These are phyloP conservation scores for Strix aluco DNA, from an alignment of 2,113 vertebrate genomes.

Conservation along the genomic window DNA sequence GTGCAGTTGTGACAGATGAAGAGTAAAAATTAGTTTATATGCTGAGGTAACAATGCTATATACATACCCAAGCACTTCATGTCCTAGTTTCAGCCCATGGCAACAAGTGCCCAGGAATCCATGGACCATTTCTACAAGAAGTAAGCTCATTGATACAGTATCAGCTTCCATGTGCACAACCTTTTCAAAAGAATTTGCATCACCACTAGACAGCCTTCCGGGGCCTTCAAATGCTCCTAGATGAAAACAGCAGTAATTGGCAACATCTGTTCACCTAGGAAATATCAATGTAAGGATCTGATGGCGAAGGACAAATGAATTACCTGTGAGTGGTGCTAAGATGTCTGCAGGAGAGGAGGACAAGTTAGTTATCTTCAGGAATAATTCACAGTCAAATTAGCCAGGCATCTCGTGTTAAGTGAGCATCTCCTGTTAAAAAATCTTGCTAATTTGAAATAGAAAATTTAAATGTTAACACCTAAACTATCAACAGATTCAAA, in stretches of 20 bases:
- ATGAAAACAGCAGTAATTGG: not conserved
- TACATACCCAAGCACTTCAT: rapidly evolving
- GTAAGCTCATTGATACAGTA: rapidly evolving
- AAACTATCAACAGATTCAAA: not conserved
- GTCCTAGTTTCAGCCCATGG: not conserved
- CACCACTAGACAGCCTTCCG: not conserved
- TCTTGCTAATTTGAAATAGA: not conserved
- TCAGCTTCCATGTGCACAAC: rapidly evolving
- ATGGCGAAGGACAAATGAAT: not conserved
- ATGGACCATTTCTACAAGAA: not conserved
- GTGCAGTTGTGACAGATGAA: not conserved
- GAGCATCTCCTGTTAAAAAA: not conserved
- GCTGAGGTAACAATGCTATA: not conserved
- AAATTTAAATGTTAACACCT: not conserved
- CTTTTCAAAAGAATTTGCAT: not conserved
- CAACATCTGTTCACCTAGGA: not conserved
- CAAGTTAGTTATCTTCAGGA: not conserved
- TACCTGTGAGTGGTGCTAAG: not conserved
- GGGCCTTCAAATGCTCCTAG: not conserved
- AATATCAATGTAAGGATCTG: not conserved
- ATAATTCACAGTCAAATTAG: not conserved
- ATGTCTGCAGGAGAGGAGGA: not conserved
- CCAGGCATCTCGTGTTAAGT: not conserved
- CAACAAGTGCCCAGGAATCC: not conserved
- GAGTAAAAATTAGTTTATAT: not conserved